Conservation (phyloP, 2,888 invertebrate species). For the Tryphoninae sp. region DNA sequence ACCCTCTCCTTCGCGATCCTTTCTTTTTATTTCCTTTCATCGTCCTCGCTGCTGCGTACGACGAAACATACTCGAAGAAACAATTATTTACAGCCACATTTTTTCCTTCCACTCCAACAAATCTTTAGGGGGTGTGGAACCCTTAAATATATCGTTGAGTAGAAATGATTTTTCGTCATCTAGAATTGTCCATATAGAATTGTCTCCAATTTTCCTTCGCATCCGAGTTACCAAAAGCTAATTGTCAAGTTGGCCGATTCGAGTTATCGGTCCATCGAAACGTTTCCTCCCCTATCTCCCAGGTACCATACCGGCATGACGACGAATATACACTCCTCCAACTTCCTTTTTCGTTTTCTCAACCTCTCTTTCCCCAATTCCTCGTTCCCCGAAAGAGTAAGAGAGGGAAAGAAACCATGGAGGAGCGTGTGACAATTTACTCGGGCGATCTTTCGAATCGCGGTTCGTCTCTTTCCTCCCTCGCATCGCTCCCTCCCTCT, state of each 20-base stretch:
- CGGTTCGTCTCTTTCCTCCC: conserved; percentile 64
- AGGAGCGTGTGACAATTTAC: conserved; percentile 81
- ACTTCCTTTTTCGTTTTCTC: conserved; percentile 44
- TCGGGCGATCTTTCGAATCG: conserved; percentile 77
- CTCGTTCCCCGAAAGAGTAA: conserved; percentile 48
- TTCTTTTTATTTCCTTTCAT: conserved; percentile 32
- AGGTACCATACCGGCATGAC: conserved; percentile 4
- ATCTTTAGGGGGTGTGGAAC: background rate
- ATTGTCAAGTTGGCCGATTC: no score
- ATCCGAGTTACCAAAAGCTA: no score
- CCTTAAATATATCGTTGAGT: background rate
- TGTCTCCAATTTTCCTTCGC: background rate
- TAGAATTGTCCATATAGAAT: background rate
- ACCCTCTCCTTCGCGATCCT: conserved; percentile 67
- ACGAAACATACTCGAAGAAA: background rate
- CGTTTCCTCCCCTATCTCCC: no score
- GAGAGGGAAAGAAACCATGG: conserved; percentile 51
- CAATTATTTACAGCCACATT: background rate
- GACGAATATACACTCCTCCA: conserved; percentile 25
- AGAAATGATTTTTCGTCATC: background rate
- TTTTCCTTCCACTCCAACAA: background rate
- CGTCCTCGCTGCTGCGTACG: conserved; percentile 26
- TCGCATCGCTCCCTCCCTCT: conserved; percentile 54
- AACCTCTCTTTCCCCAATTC: conserved; percentile 59
- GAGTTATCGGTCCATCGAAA: no score